phyloP scores from a whole-genome alignment of 2,888 invertebrate species.

The Allolobophora icterica region DNA sequence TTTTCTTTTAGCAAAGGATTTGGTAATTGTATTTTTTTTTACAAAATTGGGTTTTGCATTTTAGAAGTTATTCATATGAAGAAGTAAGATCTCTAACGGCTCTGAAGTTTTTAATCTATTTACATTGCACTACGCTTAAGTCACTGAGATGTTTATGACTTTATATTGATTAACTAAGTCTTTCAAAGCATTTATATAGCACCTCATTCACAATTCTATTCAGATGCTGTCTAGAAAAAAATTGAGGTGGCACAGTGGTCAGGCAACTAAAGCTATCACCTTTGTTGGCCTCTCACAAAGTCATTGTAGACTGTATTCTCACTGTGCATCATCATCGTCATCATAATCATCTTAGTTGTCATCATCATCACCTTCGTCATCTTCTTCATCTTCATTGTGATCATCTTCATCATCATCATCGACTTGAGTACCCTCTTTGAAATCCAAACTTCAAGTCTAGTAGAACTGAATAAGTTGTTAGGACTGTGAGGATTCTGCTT shows the following conservation, averaged over 20 bases:
- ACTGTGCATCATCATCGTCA: too few relatives aligned
- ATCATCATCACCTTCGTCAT: too few relatives aligned
- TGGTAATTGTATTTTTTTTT: not conserved
- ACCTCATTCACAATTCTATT: too few relatives aligned
- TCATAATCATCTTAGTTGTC: too few relatives aligned
- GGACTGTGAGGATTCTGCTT: not conserved
- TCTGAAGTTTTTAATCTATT: not conserved
- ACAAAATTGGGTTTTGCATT: not conserved
- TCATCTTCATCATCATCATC: not conserved
- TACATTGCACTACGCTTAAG: too few relatives aligned
- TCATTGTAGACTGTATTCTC: too few relatives aligned
- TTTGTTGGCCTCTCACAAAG: too few relatives aligned
- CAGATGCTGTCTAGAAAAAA: too few relatives aligned
- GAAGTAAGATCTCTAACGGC: not conserved
- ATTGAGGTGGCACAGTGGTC: too few relatives aligned
- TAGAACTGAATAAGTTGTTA: not conserved
- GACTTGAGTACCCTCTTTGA: not conserved
- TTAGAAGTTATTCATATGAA: not conserved
- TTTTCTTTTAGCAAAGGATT: too few relatives aligned
- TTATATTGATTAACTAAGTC: not conserved
- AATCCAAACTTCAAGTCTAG: not conserved
- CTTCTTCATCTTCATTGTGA: too few relatives aligned
- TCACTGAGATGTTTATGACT: not conserved
- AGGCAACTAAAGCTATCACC: not conserved
- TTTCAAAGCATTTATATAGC: not conserved